Conservation (phyloP, 2,888 invertebrate species). For the Sericinus montela region DNA sequence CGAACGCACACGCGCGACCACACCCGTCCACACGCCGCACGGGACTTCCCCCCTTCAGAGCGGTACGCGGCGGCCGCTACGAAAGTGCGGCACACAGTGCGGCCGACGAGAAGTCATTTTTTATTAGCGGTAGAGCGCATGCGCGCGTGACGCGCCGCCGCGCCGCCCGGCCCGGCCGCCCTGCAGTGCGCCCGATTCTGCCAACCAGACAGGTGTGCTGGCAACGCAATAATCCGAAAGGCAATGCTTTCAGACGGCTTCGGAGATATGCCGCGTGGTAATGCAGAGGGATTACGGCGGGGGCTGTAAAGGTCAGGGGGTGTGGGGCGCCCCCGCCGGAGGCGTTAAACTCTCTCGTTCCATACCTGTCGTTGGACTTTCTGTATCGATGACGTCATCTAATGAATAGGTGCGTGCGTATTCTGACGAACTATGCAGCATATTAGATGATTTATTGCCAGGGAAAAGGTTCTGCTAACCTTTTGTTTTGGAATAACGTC, state of each 20-base stretch:
- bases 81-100: constrained; percentile 65
- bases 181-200: constrained; percentile 50
- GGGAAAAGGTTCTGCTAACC: not conserved
- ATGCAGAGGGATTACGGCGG: constrained; percentile 49
- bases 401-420: constrained; percentile 22
- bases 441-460: not conserved
- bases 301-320: constrained; percentile 56
- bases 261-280: constrained; percentile 28
- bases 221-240: constrained; percentile 31
- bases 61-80: constrained; percentile 53
- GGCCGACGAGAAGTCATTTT: constrained; percentile 63
- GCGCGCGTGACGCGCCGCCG: constrained; percentile 40
- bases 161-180: constrained; percentile 37
- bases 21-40: constrained; percentile 34
- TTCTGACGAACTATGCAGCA: not conserved
- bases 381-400: constrained; percentile 44
- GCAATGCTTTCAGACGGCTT: constrained; percentile 37
- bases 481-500: no score
- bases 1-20: constrained; percentile 40
- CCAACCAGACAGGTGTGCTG: constrained; percentile 48
- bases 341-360: constrained; percentile 30
- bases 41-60: constrained; percentile 59
- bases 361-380: constrained; percentile 35
- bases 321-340: constrained; percentile 28
- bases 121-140: constrained; percentile 58